Evolutionary conservation across 1,140 invertebrate species (phyloP).

Genomic region (Listronotus bonariensis): DNA sequence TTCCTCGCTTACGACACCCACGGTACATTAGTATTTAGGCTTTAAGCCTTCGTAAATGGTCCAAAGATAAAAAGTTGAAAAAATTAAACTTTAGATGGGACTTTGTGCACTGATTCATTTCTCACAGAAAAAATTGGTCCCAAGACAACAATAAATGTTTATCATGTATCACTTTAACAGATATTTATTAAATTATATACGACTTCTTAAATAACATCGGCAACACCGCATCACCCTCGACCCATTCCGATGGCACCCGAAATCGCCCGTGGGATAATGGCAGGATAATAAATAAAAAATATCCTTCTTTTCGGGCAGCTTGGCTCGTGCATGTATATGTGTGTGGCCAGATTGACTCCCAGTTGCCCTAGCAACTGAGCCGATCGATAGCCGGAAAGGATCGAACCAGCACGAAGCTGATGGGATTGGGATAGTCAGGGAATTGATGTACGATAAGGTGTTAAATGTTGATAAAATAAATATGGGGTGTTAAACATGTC

Average conservation of each 20-base stretch:
- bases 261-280: conserved; percentile 36
- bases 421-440: conserved; percentile 16
- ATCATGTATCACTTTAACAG: no score
- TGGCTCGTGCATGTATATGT: conserved; percentile 36
- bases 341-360: conserved; percentile 38
- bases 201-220: neutral
- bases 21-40: no score
- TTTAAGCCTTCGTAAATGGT: no score
- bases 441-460: neutral
- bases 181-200: no score
- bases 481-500: no score
- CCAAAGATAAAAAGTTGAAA: no score
- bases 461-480: no score
- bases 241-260: conserved; percentile 30
- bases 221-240: conserved; percentile 14
- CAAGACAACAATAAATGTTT: no score
- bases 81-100: no score
- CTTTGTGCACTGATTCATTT: no score
- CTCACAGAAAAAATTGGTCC: no score
- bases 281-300: conserved; percentile 39
- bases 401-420: conserved; percentile 24
- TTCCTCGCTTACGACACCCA: no score
- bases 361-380: conserved; percentile 26
- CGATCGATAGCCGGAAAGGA: conserved; percentile 36
- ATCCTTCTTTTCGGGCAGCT: conserved; percentile 36